Conservation (phyloP, 2,797 vertebrate genomes). For the Rhodeus uyekii region DNA sequence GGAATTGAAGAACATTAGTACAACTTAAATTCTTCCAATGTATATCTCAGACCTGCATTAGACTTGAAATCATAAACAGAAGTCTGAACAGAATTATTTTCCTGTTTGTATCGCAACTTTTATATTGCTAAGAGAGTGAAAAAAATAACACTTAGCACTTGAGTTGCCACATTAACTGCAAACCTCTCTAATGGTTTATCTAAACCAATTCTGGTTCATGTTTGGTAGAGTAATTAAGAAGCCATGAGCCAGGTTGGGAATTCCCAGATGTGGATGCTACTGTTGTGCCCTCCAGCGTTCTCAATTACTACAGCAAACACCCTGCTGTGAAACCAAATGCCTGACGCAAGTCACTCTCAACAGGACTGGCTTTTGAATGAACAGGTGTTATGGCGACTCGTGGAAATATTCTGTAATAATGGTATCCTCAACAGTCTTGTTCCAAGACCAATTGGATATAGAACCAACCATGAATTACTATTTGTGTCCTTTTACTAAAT, state of each 20-base stretch:
- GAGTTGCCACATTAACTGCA: background rate
- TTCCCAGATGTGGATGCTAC: constrained; percentile 57
- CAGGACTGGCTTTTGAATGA: constrained; percentile 45
- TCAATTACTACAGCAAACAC: constrained; percentile 59
- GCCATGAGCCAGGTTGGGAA: constrained; percentile 51
- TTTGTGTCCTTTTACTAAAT: background rate
- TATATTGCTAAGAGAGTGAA: background rate
- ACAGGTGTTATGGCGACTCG: constrained; percentile 47
- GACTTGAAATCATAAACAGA: background rate
- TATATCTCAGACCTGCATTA: background rate
- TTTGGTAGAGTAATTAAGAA: constrained; percentile 54
- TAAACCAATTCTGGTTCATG: constrained; percentile 23
- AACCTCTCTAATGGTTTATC: constrained; percentile 41
- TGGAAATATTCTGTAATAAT: constrained; percentile 7
- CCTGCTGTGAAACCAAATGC: constrained; percentile 54
- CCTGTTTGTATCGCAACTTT: background rate
- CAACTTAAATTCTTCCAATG: background rate
- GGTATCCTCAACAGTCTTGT: constrained; percentile 7
- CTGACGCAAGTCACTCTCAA: constrained; percentile 57
- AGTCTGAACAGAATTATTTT: background rate
- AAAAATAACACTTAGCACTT: background rate
- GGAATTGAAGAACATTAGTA: background rate
- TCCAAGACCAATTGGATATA: background rate
- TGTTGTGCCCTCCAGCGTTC: constrained; percentile 54
- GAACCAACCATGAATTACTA: constrained; percentile 8